Percentiles rank a stretch among this genome's conserved stretches.
These are phyloP conservation scores for Oscheius onirici DNA, from an alignment of 2,888 invertebrate species.

Conservation along the genomic window DNA sequence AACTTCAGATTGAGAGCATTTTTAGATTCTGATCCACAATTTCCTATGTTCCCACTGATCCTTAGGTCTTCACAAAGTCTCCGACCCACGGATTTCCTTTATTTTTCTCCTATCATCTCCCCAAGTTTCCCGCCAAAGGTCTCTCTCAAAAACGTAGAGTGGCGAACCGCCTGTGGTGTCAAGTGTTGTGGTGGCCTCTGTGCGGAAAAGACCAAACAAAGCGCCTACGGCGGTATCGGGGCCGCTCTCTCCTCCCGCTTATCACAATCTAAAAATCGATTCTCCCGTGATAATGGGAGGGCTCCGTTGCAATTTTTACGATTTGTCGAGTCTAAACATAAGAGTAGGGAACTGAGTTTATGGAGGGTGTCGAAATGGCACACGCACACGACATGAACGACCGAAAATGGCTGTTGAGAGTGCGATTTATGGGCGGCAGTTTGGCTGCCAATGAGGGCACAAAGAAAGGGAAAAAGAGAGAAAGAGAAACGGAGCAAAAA, in stretches of 20 bases:
- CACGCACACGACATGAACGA: not conserved
- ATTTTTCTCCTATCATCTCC: no score
- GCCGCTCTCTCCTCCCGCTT: conserved; percentile 6
- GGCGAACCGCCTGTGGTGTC: not conserved
- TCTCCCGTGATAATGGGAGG: conserved; percentile 1
- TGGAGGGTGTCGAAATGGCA: not conserved
- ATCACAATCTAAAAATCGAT: conserved; percentile 19
- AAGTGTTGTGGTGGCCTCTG: conserved; percentile 11
- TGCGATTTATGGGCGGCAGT: conserved; percentile 16
- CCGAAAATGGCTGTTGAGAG: conserved; percentile 23
- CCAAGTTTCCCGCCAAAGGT: no score
- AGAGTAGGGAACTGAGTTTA: not conserved
- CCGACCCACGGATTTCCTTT: no score
- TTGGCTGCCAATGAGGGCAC: not conserved
- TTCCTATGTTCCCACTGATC: no score
- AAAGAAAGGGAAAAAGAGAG: not conserved
- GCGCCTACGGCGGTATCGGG: conserved; percentile 21
- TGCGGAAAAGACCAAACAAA: conserved; percentile 12
- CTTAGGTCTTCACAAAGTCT: no score
- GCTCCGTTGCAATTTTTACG: conserved; percentile 22
- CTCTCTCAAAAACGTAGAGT: no score
- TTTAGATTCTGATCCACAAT: no score
- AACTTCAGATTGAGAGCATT: no score
- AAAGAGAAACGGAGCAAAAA: no score
- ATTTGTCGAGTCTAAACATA: not conserved